Conservation (phyloP, 2,888 invertebrate genomes). For the Lasioglossum figueresi region DNA sequence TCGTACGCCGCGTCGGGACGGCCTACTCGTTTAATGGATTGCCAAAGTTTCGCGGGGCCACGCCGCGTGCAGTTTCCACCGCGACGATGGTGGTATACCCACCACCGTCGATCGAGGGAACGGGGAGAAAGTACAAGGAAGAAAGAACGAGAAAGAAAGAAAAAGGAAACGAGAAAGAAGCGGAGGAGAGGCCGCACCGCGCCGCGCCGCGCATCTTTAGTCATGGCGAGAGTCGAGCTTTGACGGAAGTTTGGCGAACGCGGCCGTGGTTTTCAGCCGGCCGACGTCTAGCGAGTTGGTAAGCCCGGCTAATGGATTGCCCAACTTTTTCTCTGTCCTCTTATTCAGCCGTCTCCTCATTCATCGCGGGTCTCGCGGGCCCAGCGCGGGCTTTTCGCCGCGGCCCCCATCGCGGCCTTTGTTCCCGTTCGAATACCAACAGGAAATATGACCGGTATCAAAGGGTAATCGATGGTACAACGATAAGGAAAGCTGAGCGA, state of each 20-base stretch:
- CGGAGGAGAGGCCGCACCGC: not conserved
- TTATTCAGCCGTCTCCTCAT: slow-evolving; percentile 54
- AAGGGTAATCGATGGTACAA: slow-evolving; percentile 48
- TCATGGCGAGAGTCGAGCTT: slow-evolving; percentile 75
- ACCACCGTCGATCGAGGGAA: slow-evolving; percentile 20
- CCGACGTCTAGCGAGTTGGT: slow-evolving; percentile 52
- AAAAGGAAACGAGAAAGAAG: slow-evolving; percentile 16
- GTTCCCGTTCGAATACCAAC: slow-evolving; percentile 33
- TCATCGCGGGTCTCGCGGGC: slow-evolving; percentile 46
- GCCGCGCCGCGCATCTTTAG: slow-evolving; percentile 46
- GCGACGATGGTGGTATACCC: slow-evolving; percentile 30
- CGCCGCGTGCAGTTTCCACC: slow-evolving; percentile 15
- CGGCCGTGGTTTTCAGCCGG: slow-evolving; percentile 54
- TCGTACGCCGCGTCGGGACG: not conserved
- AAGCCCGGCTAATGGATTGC: slow-evolving; percentile 66
- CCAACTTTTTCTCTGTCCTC: slow-evolving; percentile 66
- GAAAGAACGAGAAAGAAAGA: not conserved
- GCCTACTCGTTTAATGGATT: slow-evolving; percentile 51
- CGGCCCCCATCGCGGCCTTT: slow-evolving; percentile 29
- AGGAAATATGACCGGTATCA: slow-evolving; percentile 48
- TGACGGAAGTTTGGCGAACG: slow-evolving; percentile 75
- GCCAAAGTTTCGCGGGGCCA: slow-evolving; percentile 33
- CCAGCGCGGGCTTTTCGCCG: slow-evolving; percentile 11
- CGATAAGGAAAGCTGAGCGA: slow-evolving; percentile 30
- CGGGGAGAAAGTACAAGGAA: not conserved